Conservation (phyloP, 2,888 invertebrate species). For the Ichneumoninae sp. region DNA sequence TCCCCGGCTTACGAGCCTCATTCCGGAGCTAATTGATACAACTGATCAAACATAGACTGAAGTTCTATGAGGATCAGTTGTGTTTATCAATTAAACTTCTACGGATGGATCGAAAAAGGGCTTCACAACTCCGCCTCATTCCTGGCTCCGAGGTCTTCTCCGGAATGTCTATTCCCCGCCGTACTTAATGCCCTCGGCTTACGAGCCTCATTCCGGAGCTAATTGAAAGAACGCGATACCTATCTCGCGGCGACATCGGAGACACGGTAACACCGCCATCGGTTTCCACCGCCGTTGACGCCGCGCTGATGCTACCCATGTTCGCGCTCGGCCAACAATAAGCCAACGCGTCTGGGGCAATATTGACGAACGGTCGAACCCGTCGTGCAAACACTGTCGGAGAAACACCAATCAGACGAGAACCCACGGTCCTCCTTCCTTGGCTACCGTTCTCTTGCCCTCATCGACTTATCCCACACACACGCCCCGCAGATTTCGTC, state of each 20-base stretch:
- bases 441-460: not conserved
- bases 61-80: conserved; percentile 5
- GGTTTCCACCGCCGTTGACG: not conserved
- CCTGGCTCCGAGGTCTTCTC: not conserved
- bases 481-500: no score
- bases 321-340: conserved; percentile 34
- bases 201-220: conserved; percentile 38
- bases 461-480: no score
- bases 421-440: not conserved
- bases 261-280: conserved; percentile 2
- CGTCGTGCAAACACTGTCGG: conserved; percentile 35
- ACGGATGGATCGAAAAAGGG: not conserved
- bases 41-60: no score
- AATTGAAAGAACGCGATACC: conserved; percentile 46
- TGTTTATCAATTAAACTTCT: not conserved
- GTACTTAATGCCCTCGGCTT: conserved; percentile 3
- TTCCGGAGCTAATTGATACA: no score
- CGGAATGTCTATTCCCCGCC: not conserved
- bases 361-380: conserved; percentile 53
- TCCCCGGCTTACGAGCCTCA: no score
- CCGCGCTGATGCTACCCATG: not conserved
- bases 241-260: not conserved
- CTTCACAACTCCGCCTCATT: not conserved
- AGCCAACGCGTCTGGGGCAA: conserved; percentile 38
- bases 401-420: conserved; percentile 39